Base-by-base conservation (phyloP, 1,140 invertebrate genomes). In the Thalassaphorura encarpata region DNA sequence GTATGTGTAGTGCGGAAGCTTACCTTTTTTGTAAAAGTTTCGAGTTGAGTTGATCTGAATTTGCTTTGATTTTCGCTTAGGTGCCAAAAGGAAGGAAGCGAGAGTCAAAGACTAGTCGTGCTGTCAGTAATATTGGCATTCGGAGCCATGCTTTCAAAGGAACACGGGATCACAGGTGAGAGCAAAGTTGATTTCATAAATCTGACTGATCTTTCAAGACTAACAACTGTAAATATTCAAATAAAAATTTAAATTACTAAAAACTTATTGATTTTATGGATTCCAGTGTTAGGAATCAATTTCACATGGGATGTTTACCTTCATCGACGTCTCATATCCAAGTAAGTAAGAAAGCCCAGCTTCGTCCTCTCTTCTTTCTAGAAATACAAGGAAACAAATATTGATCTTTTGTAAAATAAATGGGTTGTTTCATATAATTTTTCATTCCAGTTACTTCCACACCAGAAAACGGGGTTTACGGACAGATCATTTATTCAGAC, bases 91-190 rank as follows among this genome's bases (percentile, higher is more conserved):
- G 52, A 56, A 42, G 21, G 31, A 18, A 43, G 15, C 23, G 27
- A 48, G 6, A 56, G 54, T 6, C 56, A 49, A 21, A 52, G 40
- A 52, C 50, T 49, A 50, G 36, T 64, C 18, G 24, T 53, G 19
- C 24, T 50, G 8, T 64, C 62, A 15, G 46, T 62, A 18, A 18
- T 59, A 23, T 52, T 64, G 13, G 62, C 62, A 8, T 56, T 56
- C 23, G 56, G 48, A 16, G 74, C 77, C 19, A 77, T 78, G 72
- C 66, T 80, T 45, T 77, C 75, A 58, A 81, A 81, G 64, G 79
- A 81, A 61, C 77, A 79, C 61, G 79, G 79, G 29, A 76, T 81
- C 49, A 79, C 77, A 24, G n/a, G n/a, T n/a, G n/a, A n/a, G n/a
- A n/a, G n/a, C n/a, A n/a, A n/a, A n/a, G n/a, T n/a, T n/a, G n/a